These are phyloP conservation scores for Paramacrobiotus metropolitanus DNA, from an alignment of 1,140 invertebrate genomes.

Conservation along the genomic window DNA sequence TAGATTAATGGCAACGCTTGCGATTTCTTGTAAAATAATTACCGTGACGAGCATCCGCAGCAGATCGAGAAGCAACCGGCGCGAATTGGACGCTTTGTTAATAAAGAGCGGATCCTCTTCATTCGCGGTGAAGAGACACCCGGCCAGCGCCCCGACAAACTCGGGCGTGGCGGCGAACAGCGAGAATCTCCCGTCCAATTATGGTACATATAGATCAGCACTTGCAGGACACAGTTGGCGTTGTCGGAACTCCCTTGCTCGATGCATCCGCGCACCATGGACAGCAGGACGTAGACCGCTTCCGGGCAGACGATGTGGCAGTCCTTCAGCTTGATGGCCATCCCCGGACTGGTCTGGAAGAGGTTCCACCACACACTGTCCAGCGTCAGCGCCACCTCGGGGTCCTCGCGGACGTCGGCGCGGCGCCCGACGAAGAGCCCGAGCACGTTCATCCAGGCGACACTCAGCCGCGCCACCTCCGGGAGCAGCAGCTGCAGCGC, in stretches of 20 bases:
- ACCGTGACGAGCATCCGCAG: conserved; percentile 71
- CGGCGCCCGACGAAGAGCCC: conserved; percentile 73
- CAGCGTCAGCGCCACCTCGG: conserved; percentile 37
- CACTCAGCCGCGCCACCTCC: conserved; percentile 17
- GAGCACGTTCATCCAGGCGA: conserved; percentile 73
- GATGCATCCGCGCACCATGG: conserved; percentile 56
- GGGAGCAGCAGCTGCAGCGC: conserved; percentile 3
- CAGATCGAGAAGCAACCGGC: conserved; percentile 49
- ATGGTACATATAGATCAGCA: conserved; percentile 83
- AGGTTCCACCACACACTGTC: conserved; percentile 6
- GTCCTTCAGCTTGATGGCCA: conserved; percentile 12
- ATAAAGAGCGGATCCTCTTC: conserved; percentile 16
- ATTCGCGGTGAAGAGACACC: conserved; percentile 42
- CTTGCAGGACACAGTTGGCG: conserved; percentile 29
- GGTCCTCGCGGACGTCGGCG: conserved; percentile 42
- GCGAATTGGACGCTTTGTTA: conserved; percentile 70
- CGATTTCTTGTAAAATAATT: too few relatives aligned
- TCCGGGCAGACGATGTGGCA: conserved; percentile 45
- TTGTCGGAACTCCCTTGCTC: conserved; percentile 33
- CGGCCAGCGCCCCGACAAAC: conserved; percentile 59
- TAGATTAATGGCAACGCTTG: too few relatives aligned
- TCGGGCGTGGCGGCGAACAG: conserved; percentile 71
- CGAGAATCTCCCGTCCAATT: conserved; percentile 79
- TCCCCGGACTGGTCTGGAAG: background rate
- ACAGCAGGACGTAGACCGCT: conserved; percentile 59